Percentiles rank a stretch among this genome's conserved stretches.
phyloP scores from a whole-genome alignment of 2,888 invertebrate genomes.

The Bellardia pandia region DNA sequence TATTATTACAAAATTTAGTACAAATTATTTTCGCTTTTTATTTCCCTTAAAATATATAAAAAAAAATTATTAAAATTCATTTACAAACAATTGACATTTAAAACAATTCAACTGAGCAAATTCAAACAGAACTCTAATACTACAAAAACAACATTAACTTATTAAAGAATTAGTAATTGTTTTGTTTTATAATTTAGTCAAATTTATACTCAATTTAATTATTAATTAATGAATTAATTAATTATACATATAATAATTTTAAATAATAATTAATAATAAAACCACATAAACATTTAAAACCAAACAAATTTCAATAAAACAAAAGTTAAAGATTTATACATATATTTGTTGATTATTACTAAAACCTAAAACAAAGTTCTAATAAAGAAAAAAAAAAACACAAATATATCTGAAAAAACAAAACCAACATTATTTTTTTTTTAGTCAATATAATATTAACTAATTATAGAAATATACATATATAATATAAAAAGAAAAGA shows the following conservation, averaged over 20 bases:
- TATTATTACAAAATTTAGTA: conserved; percentile 43
- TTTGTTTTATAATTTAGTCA: conserved; percentile 67
- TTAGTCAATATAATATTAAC: conserved; percentile 47
- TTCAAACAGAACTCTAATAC: background rate
- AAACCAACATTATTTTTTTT: conserved; percentile 51
- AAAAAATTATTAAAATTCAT: background rate
- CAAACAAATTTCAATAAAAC: conserved; percentile 28
- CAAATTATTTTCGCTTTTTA: conserved; percentile 32
- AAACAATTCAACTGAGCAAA: conserved; percentile 42
- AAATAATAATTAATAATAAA: too few species aligned
- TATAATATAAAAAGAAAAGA: too few species aligned
- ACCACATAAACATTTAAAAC: conserved; percentile 14
- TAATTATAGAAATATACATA: background rate
- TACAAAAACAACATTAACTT: conserved; percentile 8
- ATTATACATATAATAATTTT: conserved; percentile 36
- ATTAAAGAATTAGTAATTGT: conserved; percentile 32
- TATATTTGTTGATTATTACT: conserved; percentile 65
- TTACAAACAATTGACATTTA: conserved; percentile 61
- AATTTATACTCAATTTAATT: conserved; percentile 72
- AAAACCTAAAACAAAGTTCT: conserved; percentile 71
- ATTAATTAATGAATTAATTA: conserved; percentile 31
- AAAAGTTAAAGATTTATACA: background rate
- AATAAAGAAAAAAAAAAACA: conserved; percentile 70
- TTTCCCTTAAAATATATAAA: conserved; percentile 7
- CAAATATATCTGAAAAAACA: conserved; percentile 3